These are phyloP conservation scores for Scomberomorus guttatus DNA, from an alignment of 2,797 vertebrate genomes.

Conservation along the genomic window DNA sequence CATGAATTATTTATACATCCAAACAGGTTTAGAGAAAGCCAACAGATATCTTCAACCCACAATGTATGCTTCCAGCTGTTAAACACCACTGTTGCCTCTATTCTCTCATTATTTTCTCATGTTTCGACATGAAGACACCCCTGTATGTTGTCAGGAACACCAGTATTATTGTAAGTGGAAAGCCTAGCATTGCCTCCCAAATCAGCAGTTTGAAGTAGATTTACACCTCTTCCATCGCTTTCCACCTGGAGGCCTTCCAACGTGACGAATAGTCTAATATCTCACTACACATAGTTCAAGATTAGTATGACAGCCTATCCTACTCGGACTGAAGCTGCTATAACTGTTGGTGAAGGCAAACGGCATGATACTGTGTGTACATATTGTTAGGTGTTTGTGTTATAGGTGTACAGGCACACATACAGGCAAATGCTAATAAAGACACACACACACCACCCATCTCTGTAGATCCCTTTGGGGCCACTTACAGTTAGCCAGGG, in stretches of 20 bases:
- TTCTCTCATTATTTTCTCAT: conserved; percentile 30
- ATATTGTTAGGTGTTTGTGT: neutral
- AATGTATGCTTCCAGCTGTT: neutral
- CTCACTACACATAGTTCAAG: conserved; percentile 3
- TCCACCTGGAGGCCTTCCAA: conserved; percentile 18
- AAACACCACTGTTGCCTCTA: neutral
- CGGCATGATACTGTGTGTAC: neutral
- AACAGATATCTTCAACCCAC: neutral
- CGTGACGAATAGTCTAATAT: neutral
- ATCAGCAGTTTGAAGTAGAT: conserved; percentile 7
- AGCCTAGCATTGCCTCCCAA: neutral
- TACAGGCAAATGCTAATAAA: neutral
- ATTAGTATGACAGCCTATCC: conserved; percentile 23
- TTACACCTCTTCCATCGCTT: conserved; percentile 3
- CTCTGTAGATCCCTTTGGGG: conserved; percentile 69
- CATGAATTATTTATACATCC: neutral
- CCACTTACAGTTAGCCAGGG: conserved; percentile 66
- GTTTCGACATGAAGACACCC: conserved; percentile 13
- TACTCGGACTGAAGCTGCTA: neutral
- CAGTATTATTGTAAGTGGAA: neutral
- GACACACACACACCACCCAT: conserved; percentile 11
- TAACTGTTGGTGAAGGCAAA: conserved; percentile 13
- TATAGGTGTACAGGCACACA: neutral
- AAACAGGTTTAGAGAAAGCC: neutral
- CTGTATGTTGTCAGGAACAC: conserved; percentile 1